Evolutionary conservation across 2,797 vertebrate species (phyloP).

Genomic region (Acridotheres tristis): DNA sequence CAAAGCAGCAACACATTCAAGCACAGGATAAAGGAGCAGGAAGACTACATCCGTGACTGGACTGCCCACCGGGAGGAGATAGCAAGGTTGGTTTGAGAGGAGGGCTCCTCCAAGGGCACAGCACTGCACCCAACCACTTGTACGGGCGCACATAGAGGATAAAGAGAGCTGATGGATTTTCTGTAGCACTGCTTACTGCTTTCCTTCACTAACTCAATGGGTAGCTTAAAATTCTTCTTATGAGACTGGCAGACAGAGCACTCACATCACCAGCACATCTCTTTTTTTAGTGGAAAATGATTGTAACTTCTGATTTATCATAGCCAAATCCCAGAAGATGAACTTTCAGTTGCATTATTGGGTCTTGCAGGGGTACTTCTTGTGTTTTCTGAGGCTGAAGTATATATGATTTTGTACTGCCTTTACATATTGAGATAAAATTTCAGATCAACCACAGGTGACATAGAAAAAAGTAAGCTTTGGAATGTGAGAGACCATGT

Average conservation of each 20-base stretch:
- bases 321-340: not conserved
- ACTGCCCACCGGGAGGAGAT: conserved; percentile 98
- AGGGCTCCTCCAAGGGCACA: not conserved
- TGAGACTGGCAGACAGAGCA: not conserved
- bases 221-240: not conserved
- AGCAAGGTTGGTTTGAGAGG: conserved; percentile 85
- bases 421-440: not conserved
- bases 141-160: not conserved
- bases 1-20: conserved; percentile 85
- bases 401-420: not conserved
- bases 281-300: not conserved
- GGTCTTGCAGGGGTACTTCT: not conserved
- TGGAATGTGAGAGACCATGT: not conserved
- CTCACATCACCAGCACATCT: not conserved
- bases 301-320: not conserved
- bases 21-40: conserved; percentile 93
- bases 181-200: not conserved
- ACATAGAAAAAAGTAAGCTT: not conserved
- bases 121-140: not conserved
- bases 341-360: not conserved
- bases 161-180: not conserved
- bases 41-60: conserved; percentile 98
- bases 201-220: not conserved
- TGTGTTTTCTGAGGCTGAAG: not conserved
- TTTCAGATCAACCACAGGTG: not conserved